Evolutionary conservation across 2,113 vertebrate genomes (phyloP).

Genomic region (Guaruba guarouba): DNA sequence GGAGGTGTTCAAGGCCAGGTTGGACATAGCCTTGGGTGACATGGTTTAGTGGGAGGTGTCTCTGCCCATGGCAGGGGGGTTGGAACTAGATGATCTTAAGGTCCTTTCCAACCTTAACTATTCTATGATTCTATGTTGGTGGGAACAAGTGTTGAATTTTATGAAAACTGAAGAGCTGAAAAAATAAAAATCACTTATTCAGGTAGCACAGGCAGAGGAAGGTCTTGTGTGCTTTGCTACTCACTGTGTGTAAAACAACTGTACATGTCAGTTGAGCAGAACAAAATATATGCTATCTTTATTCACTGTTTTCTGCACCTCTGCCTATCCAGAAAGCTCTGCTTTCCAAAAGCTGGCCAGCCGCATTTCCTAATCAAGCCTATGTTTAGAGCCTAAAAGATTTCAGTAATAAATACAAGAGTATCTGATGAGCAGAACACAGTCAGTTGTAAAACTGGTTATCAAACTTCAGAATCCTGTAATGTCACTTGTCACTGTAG

Average conservation of each 20-base stretch:
- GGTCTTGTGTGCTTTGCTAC: rapidly evolving
- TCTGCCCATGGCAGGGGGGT: no score
- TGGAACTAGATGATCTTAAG: no score
- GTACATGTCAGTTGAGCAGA: not conserved
- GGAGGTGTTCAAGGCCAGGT: no score
- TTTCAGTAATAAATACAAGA: not conserved
- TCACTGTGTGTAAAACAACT: not conserved
- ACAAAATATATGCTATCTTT: not conserved
- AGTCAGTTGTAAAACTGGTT: not conserved
- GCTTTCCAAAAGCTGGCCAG: not conserved
- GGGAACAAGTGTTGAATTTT: not conserved
- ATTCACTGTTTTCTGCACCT: not conserved
- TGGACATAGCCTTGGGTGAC: no score
- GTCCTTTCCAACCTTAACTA: no score
- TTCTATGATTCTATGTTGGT: no score
- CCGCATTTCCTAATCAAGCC: not conserved
- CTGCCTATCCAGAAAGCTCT: not conserved
- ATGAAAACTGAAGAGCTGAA: not conserved
- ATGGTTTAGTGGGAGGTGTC: no score
- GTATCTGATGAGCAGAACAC: not conserved
- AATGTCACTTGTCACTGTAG: not conserved
- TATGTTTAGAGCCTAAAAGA: not conserved
- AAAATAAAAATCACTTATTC: not conserved
- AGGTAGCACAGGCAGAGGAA: not conserved
- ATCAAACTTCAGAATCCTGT: not conserved